These are phyloP conservation scores for Busseola fusca DNA, from an alignment of 2,888 invertebrate species.

Conservation along the genomic window DNA sequence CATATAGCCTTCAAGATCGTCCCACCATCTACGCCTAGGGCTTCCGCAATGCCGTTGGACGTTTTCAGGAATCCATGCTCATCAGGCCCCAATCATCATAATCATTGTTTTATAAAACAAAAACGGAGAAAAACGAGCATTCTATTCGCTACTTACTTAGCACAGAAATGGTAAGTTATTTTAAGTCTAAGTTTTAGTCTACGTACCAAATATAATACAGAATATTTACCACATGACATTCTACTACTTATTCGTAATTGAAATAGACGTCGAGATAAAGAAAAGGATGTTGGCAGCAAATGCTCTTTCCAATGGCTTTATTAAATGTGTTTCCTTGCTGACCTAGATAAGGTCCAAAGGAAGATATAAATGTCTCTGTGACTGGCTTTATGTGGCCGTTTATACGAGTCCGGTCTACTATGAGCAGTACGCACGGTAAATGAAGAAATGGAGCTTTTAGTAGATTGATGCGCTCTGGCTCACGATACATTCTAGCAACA, in stretches of 20 bases:
- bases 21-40: too few species aligned
- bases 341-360: conserved; percentile 32
- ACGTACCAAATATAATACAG: neutral
- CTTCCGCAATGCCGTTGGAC: too few species aligned
- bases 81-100: too few species aligned
- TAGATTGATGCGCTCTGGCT: neutral
- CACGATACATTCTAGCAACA: neutral
- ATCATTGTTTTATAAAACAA: neutral
- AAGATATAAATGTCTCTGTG: conserved; percentile 23
- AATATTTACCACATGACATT: neutral
- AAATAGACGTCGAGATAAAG: conserved; percentile 12
- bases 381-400: conserved; percentile 34
- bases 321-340: conserved; percentile 27
- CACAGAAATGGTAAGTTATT: neutral
- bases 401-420: conserved; percentile 2
- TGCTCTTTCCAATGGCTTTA: conserved; percentile 23
- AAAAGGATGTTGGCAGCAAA: conserved; percentile 28
- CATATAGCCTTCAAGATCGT: too few species aligned
- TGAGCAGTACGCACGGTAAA: conserved; percentile 12
- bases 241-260: conserved; percentile 12
- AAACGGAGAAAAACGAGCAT: neutral
- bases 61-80: too few species aligned
- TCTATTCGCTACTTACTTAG: neutral
- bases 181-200: neutral
- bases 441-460: neutral